Base-by-base conservation (phyloP, 2,113 vertebrate species). In the Zapornia atra region DNA sequence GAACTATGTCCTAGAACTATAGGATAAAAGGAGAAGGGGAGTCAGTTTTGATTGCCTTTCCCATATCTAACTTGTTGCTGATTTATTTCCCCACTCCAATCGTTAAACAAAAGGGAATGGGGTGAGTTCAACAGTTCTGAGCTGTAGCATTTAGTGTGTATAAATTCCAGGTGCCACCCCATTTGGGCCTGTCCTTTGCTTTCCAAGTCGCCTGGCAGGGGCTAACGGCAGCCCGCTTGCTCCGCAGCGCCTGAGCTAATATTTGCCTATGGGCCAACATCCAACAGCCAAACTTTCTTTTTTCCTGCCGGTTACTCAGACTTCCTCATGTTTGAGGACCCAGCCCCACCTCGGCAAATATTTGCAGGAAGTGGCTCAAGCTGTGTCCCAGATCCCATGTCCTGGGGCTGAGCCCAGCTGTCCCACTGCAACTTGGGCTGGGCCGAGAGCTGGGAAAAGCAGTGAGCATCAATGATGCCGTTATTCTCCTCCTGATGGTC, bases 141-240 rank as follows among this genome's bases (percentile, higher is more conserved):
- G 24, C 31, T 12, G 0, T 31, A 59, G 44, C n/a, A 80, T 33
- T 33, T 9, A 3, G 42, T 42, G 25, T 24, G 31, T 33, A 38
- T 70, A 69, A 63, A 18, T 25, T 48, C 50, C 46, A 36, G 0
- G 3, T 86, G 68, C 15, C 60, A 81, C 38, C 16, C 31, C 40
- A 0, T 72, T 59, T 75, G 16, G 75, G 29, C 10, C 34, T 21
- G n/a, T 71, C n/a, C 56, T 66, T 81, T 80, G 48, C 34, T 60
- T 78, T 31, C 4, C 15, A 16, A 36, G 42, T 40, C 0, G 0
- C 48, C 64, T 1, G 2, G 42, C 0, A 0, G 36, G 11, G 21
- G 15, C 48, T 3, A 79, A n/a, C 2, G 6, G 64, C 79, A 88
- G 12, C 19, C 69, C 0, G 0, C 54, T 63, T 34, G 59, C 21